These are phyloP conservation scores for Zaprionus capensis DNA, from an alignment of 1,140 invertebrate genomes.

Conservation along the genomic window DNA sequence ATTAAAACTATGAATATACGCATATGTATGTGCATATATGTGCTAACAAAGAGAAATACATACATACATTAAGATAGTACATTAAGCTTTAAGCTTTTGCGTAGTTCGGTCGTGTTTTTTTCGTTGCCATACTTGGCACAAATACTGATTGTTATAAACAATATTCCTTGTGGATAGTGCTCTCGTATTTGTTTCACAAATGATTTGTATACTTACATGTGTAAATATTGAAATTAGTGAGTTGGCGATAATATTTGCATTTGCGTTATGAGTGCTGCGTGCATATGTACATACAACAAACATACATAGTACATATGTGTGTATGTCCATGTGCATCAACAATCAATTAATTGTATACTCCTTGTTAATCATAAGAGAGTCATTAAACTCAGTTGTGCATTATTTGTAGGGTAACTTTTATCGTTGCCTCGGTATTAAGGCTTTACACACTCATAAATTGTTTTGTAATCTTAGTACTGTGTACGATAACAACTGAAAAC, in stretches of 20 bases:
- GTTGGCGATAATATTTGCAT: background rate
- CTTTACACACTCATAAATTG: slow-evolving; percentile 4
- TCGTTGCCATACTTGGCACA: slow-evolving; percentile 16
- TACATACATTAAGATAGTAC: slow-evolving; percentile 23
- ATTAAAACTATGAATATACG: background rate
- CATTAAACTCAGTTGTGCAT: background rate
- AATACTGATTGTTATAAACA: slow-evolving; percentile 5
- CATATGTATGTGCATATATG: background rate
- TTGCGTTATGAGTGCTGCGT: background rate
- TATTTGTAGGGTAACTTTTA: slow-evolving; percentile 13
- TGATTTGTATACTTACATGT: background rate
- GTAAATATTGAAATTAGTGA: background rate
- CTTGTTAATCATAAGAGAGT: background rate
- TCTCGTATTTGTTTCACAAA: background rate
- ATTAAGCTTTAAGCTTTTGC: slow-evolving; percentile 59
- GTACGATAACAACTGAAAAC: slow-evolving; percentile 6
- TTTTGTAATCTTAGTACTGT: slow-evolving; percentile 27
- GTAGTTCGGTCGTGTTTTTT: slow-evolving; percentile 53
- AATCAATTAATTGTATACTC: background rate
- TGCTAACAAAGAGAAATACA: slow-evolving; percentile 7
- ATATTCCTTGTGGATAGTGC: background rate
- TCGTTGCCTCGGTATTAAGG: background rate
- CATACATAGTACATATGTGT: background rate
- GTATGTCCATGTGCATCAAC: background rate
- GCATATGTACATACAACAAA: slow-evolving; percentile 1